phyloP scores from a whole-genome alignment of 2,888 invertebrate species.

The Papilio elwesi region DNA sequence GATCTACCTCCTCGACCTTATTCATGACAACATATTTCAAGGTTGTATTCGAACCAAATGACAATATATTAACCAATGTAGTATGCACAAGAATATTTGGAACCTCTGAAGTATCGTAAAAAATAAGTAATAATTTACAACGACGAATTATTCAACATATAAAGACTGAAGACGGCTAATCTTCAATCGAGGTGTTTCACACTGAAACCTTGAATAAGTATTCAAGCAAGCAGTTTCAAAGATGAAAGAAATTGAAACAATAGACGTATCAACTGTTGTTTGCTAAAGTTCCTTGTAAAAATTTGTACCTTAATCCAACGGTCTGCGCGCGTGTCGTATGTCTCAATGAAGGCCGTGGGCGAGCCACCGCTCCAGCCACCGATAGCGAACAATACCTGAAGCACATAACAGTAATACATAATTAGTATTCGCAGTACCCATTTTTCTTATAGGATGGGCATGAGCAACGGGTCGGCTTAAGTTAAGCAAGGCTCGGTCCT shows the following conservation, averaged over 20 bases:
- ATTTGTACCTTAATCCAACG: conserved; percentile 90
- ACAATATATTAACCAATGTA: too few relatives aligned
- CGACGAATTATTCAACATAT: not conserved
- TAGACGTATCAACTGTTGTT: too few relatives aligned
- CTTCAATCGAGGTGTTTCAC: too few relatives aligned
- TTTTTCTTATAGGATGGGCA: too few relatives aligned
- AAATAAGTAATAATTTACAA: not conserved
- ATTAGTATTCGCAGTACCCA: too few relatives aligned
- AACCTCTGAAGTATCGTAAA: too few relatives aligned
- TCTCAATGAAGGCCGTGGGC: conserved; percentile 92
- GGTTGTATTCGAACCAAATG: not conserved
- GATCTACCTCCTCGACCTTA: conserved; percentile 90
- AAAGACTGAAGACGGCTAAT: not conserved
- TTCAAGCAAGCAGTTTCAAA: too few relatives aligned
- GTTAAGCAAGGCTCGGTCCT: too few relatives aligned
- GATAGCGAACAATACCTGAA: conserved; percentile 88
- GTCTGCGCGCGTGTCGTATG: conserved; percentile 95
- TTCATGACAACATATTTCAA: not conserved
- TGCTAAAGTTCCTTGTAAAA: not conserved
- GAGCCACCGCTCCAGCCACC: conserved; percentile 86
- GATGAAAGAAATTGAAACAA: too few relatives aligned
- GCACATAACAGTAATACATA: not conserved
- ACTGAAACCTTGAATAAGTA: too few relatives aligned
- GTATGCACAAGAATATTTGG: too few relatives aligned
- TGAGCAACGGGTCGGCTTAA: too few relatives aligned